A percentile compares a stretch with the other conserved stretches of the same genome.
These are phyloP conservation scores for Agrypnus murinus DNA, from an alignment of 2,888 invertebrate species.

Conservation along the genomic window DNA sequence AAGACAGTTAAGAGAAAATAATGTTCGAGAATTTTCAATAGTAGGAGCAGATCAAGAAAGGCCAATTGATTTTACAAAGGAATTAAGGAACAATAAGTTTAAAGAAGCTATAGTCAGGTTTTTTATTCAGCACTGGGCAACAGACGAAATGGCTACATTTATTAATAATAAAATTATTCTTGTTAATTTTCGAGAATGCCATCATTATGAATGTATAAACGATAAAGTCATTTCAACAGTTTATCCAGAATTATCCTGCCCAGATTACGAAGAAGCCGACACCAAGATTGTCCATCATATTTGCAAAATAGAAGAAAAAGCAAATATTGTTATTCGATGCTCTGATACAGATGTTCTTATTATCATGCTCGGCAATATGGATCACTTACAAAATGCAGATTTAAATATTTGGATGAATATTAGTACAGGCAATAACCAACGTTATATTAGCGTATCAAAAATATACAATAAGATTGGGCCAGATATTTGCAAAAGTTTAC, in stretches of 20 bases:
- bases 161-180: conserved; percentile 44
- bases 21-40: conserved; percentile 35
- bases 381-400: neutral
- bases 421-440: conserved; percentile 52
- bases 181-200: conserved; percentile 51
- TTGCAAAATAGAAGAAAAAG: conserved; percentile 14
- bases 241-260: conserved; percentile 45
- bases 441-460: conserved; percentile 54
- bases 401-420: conserved; percentile 52
- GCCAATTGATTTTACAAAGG: conserved; percentile 26
- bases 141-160: conserved; percentile 50
- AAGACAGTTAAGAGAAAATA: conserved; percentile 31
- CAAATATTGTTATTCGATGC: conserved; percentile 6
- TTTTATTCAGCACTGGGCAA: conserved; percentile 49
- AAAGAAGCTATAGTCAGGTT: conserved; percentile 47
- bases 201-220: conserved; percentile 45
- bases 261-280: conserved; percentile 53
- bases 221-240: conserved; percentile 37
- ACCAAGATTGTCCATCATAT: conserved; percentile 52
- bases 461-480: conserved; percentile 56
- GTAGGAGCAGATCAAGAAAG: conserved; percentile 43
- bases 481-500: conserved; percentile 55
- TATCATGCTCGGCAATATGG: conserved; percentile 21
- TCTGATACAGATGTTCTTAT: conserved; percentile 16
- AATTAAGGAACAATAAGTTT: conserved; percentile 42